Base-by-base conservation (phyloP, 2,113 vertebrate species). In the Cyprinodon brontotheroides region DNA sequence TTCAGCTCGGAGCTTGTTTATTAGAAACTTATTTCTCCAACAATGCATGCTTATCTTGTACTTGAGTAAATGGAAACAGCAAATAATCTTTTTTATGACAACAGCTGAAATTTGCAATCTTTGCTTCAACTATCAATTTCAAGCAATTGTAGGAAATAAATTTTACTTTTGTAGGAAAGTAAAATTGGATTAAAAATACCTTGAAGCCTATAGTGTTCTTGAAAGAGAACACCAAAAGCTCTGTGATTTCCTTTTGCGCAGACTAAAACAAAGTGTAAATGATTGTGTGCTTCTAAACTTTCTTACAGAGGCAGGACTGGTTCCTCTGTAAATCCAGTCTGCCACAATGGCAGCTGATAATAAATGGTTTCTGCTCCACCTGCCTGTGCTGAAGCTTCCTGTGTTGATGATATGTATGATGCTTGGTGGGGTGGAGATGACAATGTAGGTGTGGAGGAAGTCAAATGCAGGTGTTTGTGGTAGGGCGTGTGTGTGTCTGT, bases 381-480 rank as follows among this genome's bases (percentile, higher is more conserved):
- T 90, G 85, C 81, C 79, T 82, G 79, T 37, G 77, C 87, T 8
- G 38, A 65, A 60, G 74, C 89, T 92, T 92, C 89, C 91, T 92
- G 90, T 87, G 84, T 85, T 91, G 91, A 91, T 92, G 84, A 91
- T 90, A 90, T 86, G 87, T 85, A 85, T 90, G 82, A 50, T 77
- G 75, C 63, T 76, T 15, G 15, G 61, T 82, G 82, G 81, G 87
- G 83, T 85, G 90, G 79, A 78, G 82, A 87, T 84, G 73, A 89
- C 87, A 87, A 88, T 84, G 81, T 83, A 84, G 79, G 88, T 87
- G 90, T 85, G 81, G 87, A 90, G 89, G 88, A 90, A 89, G 92
- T 89, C 76, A 74, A 85, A 84, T 83, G 85, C 89, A 90, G 87
- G 91, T 90, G 88, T 90, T 41, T 86, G 72, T 68, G 68, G 17